phyloP scores from a whole-genome alignment of 2,888 invertebrate species.

The Synergus japonicus region DNA sequence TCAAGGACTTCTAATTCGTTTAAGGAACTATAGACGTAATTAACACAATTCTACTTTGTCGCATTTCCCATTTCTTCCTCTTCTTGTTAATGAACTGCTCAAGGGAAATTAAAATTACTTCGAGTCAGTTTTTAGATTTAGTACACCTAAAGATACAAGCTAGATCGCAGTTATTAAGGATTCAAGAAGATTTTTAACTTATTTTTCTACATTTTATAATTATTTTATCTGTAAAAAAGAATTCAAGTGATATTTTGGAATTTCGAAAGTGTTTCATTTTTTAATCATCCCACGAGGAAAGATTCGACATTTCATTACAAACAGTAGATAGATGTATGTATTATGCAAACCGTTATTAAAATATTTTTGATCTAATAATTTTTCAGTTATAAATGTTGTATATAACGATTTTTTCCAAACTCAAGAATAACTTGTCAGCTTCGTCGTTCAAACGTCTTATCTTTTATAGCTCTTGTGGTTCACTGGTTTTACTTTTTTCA shows the following conservation, averaged over 20 bases:
- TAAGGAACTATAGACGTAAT: conserved; percentile 18
- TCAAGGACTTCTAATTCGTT: conserved; percentile 22
- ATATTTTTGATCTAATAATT: too few species aligned
- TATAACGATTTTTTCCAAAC: neutral
- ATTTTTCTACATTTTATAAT: too few species aligned
- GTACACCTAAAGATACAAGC: neutral
- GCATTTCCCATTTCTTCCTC: conserved; percentile 15
- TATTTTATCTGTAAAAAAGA: too few species aligned
- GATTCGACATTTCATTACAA: too few species aligned
- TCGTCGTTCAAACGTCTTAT: conserved; percentile 8
- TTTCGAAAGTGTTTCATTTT: too few species aligned
- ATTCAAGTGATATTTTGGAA: too few species aligned
- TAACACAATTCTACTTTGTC: conserved; percentile 32
- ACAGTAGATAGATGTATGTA: too few species aligned
- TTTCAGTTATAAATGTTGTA: too few species aligned
- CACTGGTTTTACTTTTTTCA: neutral
- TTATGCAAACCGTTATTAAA: too few species aligned
- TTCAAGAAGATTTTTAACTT: neutral
- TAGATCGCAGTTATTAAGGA: neutral
- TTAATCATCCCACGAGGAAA: too few species aligned
- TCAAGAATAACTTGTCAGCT: neutral
- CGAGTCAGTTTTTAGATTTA: neutral
- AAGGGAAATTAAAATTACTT: conserved; percentile 9
- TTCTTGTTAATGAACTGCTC: conserved; percentile 22
- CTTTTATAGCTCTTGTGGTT: neutral